Conservation (phyloP, 1,140 invertebrate species). For the Stegodyphus dumicola region DNA sequence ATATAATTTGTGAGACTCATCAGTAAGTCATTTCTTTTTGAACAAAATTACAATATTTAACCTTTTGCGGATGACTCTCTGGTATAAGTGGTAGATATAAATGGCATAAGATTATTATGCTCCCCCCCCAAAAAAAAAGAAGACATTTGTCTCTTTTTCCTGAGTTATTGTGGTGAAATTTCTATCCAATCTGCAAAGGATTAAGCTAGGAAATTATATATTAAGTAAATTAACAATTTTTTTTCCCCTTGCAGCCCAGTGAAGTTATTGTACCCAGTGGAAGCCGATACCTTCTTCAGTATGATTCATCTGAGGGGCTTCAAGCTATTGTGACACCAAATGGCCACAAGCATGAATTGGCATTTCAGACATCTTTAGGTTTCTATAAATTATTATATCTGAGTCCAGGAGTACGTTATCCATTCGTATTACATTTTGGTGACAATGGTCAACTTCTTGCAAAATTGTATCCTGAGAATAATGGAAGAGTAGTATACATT, state of each 20-base stretch:
- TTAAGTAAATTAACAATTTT: neutral
- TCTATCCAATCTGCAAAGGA: too few species aligned
- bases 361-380: slow-evolving; percentile 80
- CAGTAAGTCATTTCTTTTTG: too few species aligned
- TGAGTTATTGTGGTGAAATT: too few species aligned
- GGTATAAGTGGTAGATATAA: too few species aligned
- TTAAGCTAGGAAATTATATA: too few species aligned
- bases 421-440: slow-evolving; percentile 89
- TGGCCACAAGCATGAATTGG: slow-evolving; percentile 88
- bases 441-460: slow-evolving; percentile 86
- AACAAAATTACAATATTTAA: too few species aligned
- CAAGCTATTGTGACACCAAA: slow-evolving; percentile 87
- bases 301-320: slow-evolving; percentile 88
- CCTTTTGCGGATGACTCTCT: too few species aligned
- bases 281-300: slow-evolving; percentile 84
- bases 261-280: slow-evolving; percentile 91
- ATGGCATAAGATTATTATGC: too few species aligned
- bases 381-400: slow-evolving; percentile 90
- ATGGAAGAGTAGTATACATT: slow-evolving; percentile 86
- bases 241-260: slow-evolving; percentile 73
- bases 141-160: too few species aligned
- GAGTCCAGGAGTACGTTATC: slow-evolving; percentile 80
- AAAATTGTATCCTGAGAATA: slow-evolving; percentile 86
- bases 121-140: too few species aligned
- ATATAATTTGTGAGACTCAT: too few species aligned